Base-by-base conservation (phyloP, 2,797 vertebrate genomes). In the Lacerta viridis region DNA sequence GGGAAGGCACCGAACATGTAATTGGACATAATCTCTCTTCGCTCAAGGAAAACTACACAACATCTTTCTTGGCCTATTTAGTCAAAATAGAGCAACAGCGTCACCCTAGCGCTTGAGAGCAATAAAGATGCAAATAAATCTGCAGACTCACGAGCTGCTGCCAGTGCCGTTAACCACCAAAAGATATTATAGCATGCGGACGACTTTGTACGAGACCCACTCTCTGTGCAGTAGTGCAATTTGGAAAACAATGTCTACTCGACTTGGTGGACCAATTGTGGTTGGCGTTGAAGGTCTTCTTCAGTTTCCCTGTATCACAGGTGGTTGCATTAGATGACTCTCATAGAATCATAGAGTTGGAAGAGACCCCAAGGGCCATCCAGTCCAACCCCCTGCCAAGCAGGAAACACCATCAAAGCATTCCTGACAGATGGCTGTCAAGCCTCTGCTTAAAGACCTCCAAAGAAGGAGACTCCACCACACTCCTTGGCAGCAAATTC, bases 91-190 rank as follows among this genome's bases (percentile, higher is more conserved):
- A 0, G 85, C 66, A n/a, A n/a, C 90, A 46, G 9, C 74, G 1
- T 5, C 23, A 87, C 94, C 91, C 78, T 29, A 17, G 84, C 77
- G 90, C 92, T 91, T 85, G 75, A 88, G 89, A 92, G 90, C 92
- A 93, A 94, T 89, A 77, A 85, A 89, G 85, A 92, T 92, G 93
- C 93, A 93, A 94, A 94, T 92, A 74, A 41, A 11, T 55, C 5
- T 88, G 81, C 11, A 80, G 64, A 74, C 89, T 87, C 88, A 81
- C 61, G 78, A 81, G 89, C 89, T 84, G 64, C 68, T 86, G 93
- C 82, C 77, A 50, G 87, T 86, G 46, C 0, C 3, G 85, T 61
- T 87, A 20, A 88, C 64, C 83, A 69, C 85, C 50, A 55, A 79
- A 88, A 91, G 83, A 92, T 72, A 83, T 90, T 84, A 80, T 78